phyloP scores from a whole-genome alignment of 2,113 vertebrate species.

The Andinoacara biseriatus region DNA sequence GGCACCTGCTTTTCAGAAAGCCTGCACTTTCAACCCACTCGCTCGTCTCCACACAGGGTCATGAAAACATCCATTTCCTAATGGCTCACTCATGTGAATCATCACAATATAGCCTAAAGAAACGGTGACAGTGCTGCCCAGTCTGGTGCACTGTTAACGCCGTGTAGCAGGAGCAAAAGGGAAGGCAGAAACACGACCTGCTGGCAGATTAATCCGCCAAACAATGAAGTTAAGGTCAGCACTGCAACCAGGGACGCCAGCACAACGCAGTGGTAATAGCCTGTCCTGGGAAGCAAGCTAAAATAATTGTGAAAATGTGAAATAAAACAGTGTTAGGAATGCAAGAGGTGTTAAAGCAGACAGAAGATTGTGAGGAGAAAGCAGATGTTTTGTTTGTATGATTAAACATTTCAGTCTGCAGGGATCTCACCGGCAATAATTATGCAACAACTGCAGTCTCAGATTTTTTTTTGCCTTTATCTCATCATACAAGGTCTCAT shows the following conservation, averaged over 20 bases:
- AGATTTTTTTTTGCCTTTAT: constrained; percentile 20
- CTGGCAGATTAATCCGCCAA: constrained; percentile 59
- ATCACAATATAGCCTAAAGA: constrained; percentile 43
- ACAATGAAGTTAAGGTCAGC: constrained; percentile 54
- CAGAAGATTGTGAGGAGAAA: background rate
- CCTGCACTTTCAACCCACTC: constrained; percentile 61
- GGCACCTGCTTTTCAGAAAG: constrained; percentile 34
- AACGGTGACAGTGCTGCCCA: constrained; percentile 35
- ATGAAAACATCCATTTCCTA: constrained; percentile 66
- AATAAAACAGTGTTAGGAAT: constrained; percentile 35
- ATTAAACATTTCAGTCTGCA: constrained; percentile 44
- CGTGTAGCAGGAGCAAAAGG: constrained; percentile 24
- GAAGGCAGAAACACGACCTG: constrained; percentile 37
- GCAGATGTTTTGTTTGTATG: constrained; percentile 48
- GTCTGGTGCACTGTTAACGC: constrained; percentile 53
- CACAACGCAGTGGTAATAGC: constrained; percentile 28
- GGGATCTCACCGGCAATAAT: constrained; percentile 26
- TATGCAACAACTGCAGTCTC: constrained; percentile 28
- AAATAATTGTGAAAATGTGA: constrained; percentile 22
- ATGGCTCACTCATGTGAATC: constrained; percentile 70
- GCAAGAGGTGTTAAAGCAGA: background rate
- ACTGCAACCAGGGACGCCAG: background rate
- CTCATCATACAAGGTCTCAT: constrained; percentile 17
- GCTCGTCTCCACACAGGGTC: constrained; percentile 46
- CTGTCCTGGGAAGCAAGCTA: constrained; percentile 14